phyloP scores from a whole-genome alignment of 2,888 invertebrate genomes.

The Agriopis aurantiaria region DNA sequence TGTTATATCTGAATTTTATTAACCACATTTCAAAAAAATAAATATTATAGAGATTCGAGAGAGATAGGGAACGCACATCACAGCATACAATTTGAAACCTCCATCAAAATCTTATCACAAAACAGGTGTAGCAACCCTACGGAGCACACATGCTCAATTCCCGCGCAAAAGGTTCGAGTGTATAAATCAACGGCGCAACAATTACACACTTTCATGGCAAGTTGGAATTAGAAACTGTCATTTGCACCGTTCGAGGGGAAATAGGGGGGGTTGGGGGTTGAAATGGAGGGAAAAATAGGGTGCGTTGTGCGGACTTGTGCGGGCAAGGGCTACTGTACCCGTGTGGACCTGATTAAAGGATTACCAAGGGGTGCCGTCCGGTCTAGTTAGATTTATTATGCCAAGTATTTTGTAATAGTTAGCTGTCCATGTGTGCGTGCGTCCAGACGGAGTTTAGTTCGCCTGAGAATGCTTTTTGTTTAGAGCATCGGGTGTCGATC shows the following conservation, averaged over 20 bases:
- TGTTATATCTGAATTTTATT: no score
- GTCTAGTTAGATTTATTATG: conserved; percentile 86
- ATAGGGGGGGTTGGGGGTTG: conserved; percentile 49
- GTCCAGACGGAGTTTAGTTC: conserved; percentile 31
- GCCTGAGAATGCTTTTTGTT: conserved; percentile 37
- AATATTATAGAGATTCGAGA: no score
- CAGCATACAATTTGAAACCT: conserved; percentile 24
- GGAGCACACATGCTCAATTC: conserved; percentile 68
- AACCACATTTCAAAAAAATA: no score
- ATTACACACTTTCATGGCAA: conserved; percentile 87
- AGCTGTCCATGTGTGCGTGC: conserved; percentile 31
- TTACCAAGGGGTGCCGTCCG: conserved; percentile 81
- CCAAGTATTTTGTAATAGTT: conserved; percentile 83
- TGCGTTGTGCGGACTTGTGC: conserved; percentile 65
- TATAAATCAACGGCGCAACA: conserved; percentile 86
- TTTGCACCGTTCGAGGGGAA: conserved; percentile 84
- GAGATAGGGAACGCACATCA: not conserved
- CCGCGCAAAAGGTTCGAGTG: conserved; percentile 76
- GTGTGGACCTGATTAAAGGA: conserved; percentile 85
- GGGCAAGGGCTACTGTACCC: conserved; percentile 75
- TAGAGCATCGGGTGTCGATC: conserved; percentile 33
- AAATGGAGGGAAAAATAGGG: conserved; percentile 81
- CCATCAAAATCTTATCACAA: conserved; percentile 39
- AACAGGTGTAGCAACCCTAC: conserved; percentile 51
- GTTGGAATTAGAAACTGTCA: conserved; percentile 88